These are phyloP conservation scores for Sycophila sp. DNA, from an alignment of 1,140 invertebrate species.

Conservation along the genomic window DNA sequence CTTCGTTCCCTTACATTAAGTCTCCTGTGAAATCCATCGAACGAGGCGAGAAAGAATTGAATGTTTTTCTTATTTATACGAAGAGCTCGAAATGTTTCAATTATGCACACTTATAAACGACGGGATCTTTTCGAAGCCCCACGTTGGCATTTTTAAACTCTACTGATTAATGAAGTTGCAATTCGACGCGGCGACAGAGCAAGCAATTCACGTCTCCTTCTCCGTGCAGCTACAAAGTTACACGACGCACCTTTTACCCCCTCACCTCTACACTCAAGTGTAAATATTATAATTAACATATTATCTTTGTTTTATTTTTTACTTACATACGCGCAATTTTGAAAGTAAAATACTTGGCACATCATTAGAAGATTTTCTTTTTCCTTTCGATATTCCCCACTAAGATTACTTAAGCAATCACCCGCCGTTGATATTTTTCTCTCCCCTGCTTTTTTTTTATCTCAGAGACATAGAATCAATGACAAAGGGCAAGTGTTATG, in stretches of 20 bases:
- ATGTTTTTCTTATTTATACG: no score
- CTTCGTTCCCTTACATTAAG: constrained; percentile 42
- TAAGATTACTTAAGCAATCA: constrained; percentile 29
- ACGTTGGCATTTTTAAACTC: constrained; percentile 14
- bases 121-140: no score
- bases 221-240: constrained; percentile 19
- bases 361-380: constrained; percentile 52
- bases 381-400: no score
- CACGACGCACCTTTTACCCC: constrained; percentile 6
- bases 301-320: background rate
- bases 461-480: constrained; percentile 28
- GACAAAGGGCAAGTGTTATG: constrained; percentile 34
- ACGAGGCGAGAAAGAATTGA: constrained; percentile 54
- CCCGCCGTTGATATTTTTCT: constrained; percentile 27
- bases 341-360: constrained; percentile 61
- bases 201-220: background rate
- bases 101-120: constrained; percentile 21
- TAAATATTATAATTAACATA: constrained; percentile 33
- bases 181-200: constrained; percentile 21
- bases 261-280: constrained; percentile 8
- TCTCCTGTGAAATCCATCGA: constrained; percentile 45
- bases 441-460: no score
- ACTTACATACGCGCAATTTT: constrained; percentile 46
- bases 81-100: constrained; percentile 40
- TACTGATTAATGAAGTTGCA: constrained; percentile 6